phyloP scores from a whole-genome alignment of 2,113 vertebrate genomes.

The Clarias macrocephalus region DNA sequence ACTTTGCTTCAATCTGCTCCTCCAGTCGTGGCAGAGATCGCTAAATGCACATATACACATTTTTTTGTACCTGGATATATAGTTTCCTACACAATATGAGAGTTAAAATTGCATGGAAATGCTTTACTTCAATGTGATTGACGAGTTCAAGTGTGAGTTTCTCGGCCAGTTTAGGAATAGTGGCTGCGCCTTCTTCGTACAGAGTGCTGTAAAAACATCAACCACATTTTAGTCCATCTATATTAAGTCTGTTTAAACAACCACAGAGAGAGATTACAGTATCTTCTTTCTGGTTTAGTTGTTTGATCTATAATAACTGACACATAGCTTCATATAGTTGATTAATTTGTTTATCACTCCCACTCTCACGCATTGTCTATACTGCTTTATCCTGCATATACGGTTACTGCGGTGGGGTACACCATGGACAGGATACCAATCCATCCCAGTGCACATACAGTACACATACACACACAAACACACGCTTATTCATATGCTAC shows the following conservation, averaged over 20 bases:
- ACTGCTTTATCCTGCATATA: no score
- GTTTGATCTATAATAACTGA: no score
- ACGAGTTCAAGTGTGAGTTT: slow-evolving; percentile 75
- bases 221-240: neutral
- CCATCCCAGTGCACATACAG: no score
- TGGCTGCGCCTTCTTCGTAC: slow-evolving; percentile 65
- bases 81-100: neutral
- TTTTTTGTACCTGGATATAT: neutral
- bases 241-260: neutral
- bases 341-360: no score
- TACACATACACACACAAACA: no score
- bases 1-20: slow-evolving; percentile 71
- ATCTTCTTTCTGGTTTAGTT: no score
- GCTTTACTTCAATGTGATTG: slow-evolving; percentile 70
- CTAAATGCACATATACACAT: slow-evolving; percentile 45
- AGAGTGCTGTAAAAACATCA: slow-evolving; percentile 57
- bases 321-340: neutral
- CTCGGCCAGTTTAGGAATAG: slow-evolving; percentile 71
- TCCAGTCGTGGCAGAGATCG: slow-evolving; percentile 69
- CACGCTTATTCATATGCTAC: no score
- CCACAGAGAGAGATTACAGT: no score
- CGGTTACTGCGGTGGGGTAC: no score
- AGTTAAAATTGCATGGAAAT: neutral
- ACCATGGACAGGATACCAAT: no score
- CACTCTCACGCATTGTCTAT: no score